phyloP scores from a whole-genome alignment of 1,140 invertebrate genomes.

The Colletes gigas region DNA sequence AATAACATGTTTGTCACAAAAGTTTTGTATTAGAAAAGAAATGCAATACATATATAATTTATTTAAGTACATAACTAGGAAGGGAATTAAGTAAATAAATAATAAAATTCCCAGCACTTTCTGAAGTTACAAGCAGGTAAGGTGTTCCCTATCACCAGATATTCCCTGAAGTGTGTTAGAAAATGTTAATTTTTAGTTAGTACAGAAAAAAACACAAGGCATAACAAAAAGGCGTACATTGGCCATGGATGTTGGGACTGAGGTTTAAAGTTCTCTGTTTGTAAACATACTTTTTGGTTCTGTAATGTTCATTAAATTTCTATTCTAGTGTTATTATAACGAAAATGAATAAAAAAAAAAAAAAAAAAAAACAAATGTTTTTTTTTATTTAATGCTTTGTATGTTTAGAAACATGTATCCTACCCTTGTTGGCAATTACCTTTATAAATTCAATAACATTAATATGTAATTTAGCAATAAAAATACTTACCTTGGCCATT shows the following conservation, averaged over 20 bases:
- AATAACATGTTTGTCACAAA: neutral
- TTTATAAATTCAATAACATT: slow-evolving; percentile 43
- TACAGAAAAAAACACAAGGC: slow-evolving; percentile 44
- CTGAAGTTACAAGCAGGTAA: slow-evolving; percentile 27
- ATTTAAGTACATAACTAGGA: neutral
- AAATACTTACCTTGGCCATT: slow-evolving; percentile 78
- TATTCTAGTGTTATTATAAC: neutral
- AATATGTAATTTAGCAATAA: neutral
- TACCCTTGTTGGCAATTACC: slow-evolving; percentile 47
- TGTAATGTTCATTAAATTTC: neutral
- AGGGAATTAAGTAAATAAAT: slow-evolving; percentile 21
- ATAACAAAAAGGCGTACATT: slow-evolving; percentile 51
- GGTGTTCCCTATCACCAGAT: slow-evolving; percentile 72
- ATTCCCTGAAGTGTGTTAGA: slow-evolving; percentile 72
- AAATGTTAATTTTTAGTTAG: slow-evolving; percentile 59
- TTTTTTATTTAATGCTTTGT: slow-evolving; percentile 16
- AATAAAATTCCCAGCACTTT: slow-evolving; percentile 38
- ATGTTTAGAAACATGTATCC: slow-evolving; percentile 44
- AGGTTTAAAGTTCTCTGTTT: slow-evolving; percentile 38
- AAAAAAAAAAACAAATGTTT: no score
- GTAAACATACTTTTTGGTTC: slow-evolving; percentile 40
- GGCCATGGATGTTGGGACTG: slow-evolving; percentile 59
- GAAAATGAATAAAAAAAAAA: slow-evolving; percentile 24
- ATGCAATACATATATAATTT: slow-evolving; percentile 11
- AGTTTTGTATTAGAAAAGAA: slow-evolving; percentile 9